Base-by-base conservation (phyloP, 2,113 vertebrate genomes). In the Vanacampus margaritifer region DNA sequence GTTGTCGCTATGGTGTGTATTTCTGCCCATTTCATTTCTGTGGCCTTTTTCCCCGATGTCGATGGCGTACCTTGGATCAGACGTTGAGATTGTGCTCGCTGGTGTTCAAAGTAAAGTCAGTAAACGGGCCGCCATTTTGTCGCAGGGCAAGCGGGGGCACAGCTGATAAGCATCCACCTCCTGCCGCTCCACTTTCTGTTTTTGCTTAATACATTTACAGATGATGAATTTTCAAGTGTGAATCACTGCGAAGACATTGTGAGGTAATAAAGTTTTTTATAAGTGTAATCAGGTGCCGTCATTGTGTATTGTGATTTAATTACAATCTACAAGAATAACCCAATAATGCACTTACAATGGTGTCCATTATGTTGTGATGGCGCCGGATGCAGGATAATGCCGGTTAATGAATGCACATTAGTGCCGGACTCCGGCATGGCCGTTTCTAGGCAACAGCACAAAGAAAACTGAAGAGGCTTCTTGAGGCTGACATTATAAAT, bases 251-350 rank as follows among this genome's bases (percentile, higher is more conserved):
- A 71, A 71, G 72, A 72, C 71, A 74, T 64, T 58, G 41, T 63
- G 32, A 46, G 35, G 24, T 37, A 90, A 89, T 87, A 90, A 89
- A 89, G 1, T 37, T 72, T 73, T 79, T 73, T 80, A 68, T 78
- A 39, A 59, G 68, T 79, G 71, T 24, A 66, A 46, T 84, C 57
- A 65, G 6, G 39, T 79, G 64, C 70, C 65, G 67, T 28, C 64
- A 17, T 71, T 82, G 66, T 54, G 59, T 67, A n/a, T 63, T 79
- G 68, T 83, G 48, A 50, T 50, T 50, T 23, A 23, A 50, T 50
- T 50, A n/a, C 3, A n/a, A n/a, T 7, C 46, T 48, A 21, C 46
- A 48, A 48, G 17, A 48, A 48, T 21, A 48, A 48, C 17, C 5
- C 14, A 10, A 21, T 23, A 50, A 50, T 50, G 43, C 43, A 45